phyloP scores from a whole-genome alignment of 1,140 invertebrate genomes.

The Marisa cornuarietis region DNA sequence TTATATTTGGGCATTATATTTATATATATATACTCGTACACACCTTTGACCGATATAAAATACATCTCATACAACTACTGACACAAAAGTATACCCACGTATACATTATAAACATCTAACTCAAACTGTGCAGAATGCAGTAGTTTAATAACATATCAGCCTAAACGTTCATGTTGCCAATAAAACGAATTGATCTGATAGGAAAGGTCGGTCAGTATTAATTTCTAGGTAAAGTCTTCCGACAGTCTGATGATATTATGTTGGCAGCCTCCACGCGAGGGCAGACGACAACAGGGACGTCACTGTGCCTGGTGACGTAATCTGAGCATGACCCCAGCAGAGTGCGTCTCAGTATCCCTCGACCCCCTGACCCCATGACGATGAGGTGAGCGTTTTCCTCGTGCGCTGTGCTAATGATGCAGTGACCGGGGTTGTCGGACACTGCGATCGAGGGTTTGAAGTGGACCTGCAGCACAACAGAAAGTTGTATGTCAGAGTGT shows the following conservation, averaged over 20 bases:
- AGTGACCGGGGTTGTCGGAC: constrained; percentile 38
- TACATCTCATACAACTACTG: no score
- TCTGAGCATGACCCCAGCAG: constrained; percentile 52
- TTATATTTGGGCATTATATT: no score
- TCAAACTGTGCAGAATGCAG: no score
- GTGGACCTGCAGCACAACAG: background rate
- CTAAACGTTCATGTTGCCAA: no score
- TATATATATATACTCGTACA: no score
- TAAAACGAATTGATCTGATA: background rate
- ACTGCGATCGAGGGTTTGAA: background rate
- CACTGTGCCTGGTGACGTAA: constrained; percentile 45
- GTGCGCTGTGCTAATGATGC: constrained; percentile 39
- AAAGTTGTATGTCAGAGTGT: background rate
- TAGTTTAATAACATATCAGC: no score
- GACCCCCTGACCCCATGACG: constrained; percentile 43
- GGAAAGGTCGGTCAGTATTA: no score
- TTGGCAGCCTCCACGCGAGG: background rate
- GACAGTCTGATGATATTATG: no score
- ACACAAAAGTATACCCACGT: no score
- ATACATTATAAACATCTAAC: no score
- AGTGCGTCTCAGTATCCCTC: constrained; percentile 41
- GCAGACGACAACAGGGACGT: constrained; percentile 43
- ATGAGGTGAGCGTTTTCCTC: constrained; percentile 45
- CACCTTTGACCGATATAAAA: no score
- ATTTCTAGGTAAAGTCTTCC: no score